These are phyloP conservation scores for Acropora yongei DNA, from an alignment of 64 coral and sea anemone species.

Conservation along the genomic window DNA sequence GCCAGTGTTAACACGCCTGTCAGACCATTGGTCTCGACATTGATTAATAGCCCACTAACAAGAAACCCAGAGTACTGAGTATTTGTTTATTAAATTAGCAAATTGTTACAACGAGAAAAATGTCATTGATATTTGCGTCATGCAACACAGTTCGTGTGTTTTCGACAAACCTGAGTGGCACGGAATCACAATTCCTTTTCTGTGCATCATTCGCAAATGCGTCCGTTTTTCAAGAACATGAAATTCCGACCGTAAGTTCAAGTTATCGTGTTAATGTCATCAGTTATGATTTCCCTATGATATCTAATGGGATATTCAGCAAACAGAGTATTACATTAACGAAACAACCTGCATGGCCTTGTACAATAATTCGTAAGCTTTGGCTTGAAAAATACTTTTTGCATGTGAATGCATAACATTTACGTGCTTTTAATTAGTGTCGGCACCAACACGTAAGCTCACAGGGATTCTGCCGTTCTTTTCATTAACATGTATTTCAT, in stretches of 20 bases:
- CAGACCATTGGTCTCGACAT: constrained; percentile 35
- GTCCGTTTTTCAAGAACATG: neutral
- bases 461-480: neutral
- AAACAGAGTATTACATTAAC: neutral
- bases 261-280: too few species aligned
- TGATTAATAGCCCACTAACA: constrained; percentile 57
- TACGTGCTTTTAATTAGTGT: constrained; percentile 56
- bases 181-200: neutral
- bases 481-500: constrained; percentile 55
- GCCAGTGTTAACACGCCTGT: neutral
- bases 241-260: too few species aligned
- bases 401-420: constrained; percentile 12
- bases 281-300: too few species aligned
- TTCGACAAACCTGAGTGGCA: neutral
- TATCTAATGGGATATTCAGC: neutral
- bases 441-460: constrained; percentile 34
- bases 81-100: constrained; percentile 58
- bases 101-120: constrained; percentile 14
- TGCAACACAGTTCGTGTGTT: neutral
- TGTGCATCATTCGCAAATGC: neutral
- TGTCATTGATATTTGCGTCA: neutral
- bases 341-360: neutral
- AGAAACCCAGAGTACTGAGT: constrained; percentile 16
- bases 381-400: neutral
- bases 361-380: neutral